These are phyloP conservation scores for Venustaconcha ellipsiformis DNA, from an alignment of 1,140 invertebrate genomes.

Conservation along the genomic window DNA sequence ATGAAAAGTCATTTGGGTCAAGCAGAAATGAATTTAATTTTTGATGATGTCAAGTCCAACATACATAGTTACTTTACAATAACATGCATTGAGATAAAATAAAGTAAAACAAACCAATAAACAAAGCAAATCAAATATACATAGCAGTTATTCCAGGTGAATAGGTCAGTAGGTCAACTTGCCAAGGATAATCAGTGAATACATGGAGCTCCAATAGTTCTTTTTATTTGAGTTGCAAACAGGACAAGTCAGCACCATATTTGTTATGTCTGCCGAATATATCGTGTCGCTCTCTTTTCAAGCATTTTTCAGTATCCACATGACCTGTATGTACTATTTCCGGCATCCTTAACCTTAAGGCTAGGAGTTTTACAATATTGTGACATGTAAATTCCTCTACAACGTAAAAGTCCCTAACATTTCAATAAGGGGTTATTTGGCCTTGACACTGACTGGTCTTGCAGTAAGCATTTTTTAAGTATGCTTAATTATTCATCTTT, in stretches of 20 bases:
- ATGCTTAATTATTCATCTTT: background rate
- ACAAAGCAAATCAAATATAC: no score
- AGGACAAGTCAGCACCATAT: slow-evolving; percentile 18
- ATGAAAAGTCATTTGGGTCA: no score
- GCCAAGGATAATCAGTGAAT: slow-evolving; percentile 17
- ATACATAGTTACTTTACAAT: no score
- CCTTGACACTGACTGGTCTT: background rate
- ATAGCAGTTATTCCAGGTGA: slow-evolving; percentile 4
- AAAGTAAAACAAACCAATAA: no score
- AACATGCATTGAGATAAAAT: no score
- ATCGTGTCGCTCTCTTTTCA: slow-evolving; percentile 6
- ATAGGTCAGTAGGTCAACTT: slow-evolving; percentile 18
- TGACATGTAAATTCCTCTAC: slow-evolving; percentile 17
- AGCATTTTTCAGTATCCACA: slow-evolving; percentile 15
- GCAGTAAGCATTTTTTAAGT: background rate
- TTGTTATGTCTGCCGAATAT: slow-evolving; percentile 13
- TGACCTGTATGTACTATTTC: slow-evolving; percentile 24
- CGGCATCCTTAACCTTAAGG: slow-evolving; percentile 8
- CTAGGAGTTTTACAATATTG: slow-evolving; percentile 13
- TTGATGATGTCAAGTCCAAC: no score
- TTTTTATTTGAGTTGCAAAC: slow-evolving; percentile 10
- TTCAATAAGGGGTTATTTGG: background rate
- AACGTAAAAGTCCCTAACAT: background rate
- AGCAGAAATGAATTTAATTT: no score
- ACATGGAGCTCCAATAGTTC: slow-evolving; percentile 3